These are phyloP conservation scores for Tamandua tetradactyla DNA, from an alignment of 2,797 vertebrate genomes.

Conservation along the genomic window DNA sequence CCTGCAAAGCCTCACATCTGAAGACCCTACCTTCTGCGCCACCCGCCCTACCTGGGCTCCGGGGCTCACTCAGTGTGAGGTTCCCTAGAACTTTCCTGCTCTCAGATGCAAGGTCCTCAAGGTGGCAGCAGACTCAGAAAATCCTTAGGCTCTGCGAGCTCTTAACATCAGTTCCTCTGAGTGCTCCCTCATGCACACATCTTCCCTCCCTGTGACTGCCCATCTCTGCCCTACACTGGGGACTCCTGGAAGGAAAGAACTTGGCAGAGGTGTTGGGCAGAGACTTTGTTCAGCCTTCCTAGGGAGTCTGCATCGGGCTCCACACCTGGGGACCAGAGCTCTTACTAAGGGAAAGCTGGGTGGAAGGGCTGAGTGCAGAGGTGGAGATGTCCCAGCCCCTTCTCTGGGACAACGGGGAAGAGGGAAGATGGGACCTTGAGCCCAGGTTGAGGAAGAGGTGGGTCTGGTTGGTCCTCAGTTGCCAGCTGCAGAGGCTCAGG, in stretches of 20 bases:
- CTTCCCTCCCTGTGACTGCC: not conserved
- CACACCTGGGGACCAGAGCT: not conserved
- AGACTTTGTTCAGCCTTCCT: not conserved
- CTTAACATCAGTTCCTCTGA: not conserved
- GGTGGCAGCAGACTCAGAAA: not conserved
- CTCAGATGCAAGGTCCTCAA: not conserved
- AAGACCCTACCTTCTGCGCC: not conserved
- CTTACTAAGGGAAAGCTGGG: not conserved
- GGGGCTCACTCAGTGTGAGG: not conserved
- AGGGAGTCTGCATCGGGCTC: not conserved
- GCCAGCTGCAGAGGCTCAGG: not conserved
- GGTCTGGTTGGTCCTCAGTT: not conserved
- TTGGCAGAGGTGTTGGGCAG: not conserved
- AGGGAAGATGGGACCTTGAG: not conserved
- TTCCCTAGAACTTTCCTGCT: not conserved
- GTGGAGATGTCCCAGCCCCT: not conserved
- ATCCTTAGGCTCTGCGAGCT: not conserved
- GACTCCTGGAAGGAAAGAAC: not conserved
- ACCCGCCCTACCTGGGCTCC: not conserved
- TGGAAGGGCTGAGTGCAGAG: not conserved
- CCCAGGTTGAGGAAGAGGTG: not conserved
- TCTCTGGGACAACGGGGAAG: not conserved
- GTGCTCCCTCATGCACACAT: not conserved
- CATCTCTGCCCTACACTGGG: not conserved
- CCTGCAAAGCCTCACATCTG: not conserved